Evolutionary conservation across 2,888 invertebrate genomes (phyloP).

Genomic region (Quadriops clusia): DNA sequence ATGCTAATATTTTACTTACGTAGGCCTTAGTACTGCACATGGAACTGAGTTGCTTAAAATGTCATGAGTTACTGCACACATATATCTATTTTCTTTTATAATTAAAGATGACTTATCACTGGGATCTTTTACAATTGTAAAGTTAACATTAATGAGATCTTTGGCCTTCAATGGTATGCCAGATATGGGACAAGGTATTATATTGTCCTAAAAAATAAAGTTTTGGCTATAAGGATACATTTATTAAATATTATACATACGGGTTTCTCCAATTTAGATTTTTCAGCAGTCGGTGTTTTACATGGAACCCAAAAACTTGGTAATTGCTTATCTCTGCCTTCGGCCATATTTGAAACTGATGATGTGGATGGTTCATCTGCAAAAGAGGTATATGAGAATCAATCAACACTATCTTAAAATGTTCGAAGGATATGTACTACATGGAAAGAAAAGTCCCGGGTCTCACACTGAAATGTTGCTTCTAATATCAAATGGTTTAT

Average conservation of each 20-base stretch:
- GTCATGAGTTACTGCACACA: constrained; percentile 96
- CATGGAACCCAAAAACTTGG: constrained; percentile 97
- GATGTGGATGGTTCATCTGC: constrained; percentile 19
- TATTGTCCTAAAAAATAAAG: constrained; percentile 45
- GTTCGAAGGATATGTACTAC: too few species aligned
- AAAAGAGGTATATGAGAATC: constrained; percentile 8
- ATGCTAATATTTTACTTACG: constrained; percentile 45
- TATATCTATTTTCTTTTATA: constrained; percentile 82
- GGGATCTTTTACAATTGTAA: constrained; percentile 81
- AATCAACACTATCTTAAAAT: too few species aligned
- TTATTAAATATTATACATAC: constrained; percentile 38
- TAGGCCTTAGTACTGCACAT: constrained; percentile 80
- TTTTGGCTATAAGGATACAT: constrained; percentile 1
- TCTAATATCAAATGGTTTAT: too few species aligned
- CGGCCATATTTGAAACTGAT: constrained; percentile 61
- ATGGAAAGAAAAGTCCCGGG: too few species aligned
- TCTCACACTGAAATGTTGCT: too few species aligned
- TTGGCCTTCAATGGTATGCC: constrained; percentile 78
- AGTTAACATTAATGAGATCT: constrained; percentile 85
- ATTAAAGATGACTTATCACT: constrained; percentile 79
- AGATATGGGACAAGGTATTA: constrained; percentile 74
- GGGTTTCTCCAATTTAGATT: constrained; percentile 62
- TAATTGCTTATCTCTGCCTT: constrained; percentile 64
- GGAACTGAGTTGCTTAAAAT: constrained; percentile 88
- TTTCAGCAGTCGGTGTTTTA: constrained; percentile 72